Base-by-base conservation (phyloP, 2,113 vertebrate species). In the Oncorhynchus kisutch region DNA sequence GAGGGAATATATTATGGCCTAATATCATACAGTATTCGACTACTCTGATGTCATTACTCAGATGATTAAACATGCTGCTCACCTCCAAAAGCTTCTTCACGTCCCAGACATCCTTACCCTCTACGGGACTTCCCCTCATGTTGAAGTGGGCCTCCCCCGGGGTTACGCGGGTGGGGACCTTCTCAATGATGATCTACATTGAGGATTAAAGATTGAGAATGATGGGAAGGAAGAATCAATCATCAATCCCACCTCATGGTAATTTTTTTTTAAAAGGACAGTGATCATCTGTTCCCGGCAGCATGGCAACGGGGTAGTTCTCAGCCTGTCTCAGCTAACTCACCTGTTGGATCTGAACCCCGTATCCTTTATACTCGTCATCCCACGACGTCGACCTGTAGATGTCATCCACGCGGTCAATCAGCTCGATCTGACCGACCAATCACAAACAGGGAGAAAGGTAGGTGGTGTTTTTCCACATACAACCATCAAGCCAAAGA, bases 301-400 rank as follows among this genome's bases (percentile, higher is more conserved):
- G 39, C 39, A 45, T 45, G 9, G 39, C 39, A 45, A 45, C 39
- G 9, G 1, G 8, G 39, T 39, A 39, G 39, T 45, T 2, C 39
- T 45, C 8, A 11, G 39, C 39, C 39, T 45, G 39, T 45, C 39
- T 45, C 39, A 45, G 51, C 51, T 18, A 4, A 5, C n/a, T 85
- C 93, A 98, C 97, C 96, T 99, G 96, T 51, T 99, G 95, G 91
- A 99, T 99, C 91, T 99, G 98, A 80, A 99, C 93, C 20, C 98
- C 98, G 5, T 99, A 99, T 45, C 97, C 97, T 59, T 90, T 93
- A 89, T 95, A 96, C 72, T 94, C 94, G 0, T 96, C 93, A 9
- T 96, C 96, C 97, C 97, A 99, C 0, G 96, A 95, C 0, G 97
- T 99, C 85, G 98, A 98, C 70, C 96, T 92, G 88, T 98, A 99